Conservation (phyloP, 2,888 invertebrate species). For the Nomada ferruginata region DNA sequence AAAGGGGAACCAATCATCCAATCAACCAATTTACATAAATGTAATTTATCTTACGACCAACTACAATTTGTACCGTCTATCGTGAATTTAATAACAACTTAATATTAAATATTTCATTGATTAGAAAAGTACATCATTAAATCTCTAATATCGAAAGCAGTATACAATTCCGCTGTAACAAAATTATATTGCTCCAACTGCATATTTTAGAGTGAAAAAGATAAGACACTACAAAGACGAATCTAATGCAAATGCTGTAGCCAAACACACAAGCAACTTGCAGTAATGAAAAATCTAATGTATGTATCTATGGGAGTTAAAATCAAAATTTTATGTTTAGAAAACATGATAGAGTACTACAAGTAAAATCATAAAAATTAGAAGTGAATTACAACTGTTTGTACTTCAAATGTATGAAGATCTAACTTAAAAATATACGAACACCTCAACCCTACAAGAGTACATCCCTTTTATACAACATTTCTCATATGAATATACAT, state of each 20-base stretch:
- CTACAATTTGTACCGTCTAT: not conserved
- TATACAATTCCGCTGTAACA: slow-evolving; percentile 2
- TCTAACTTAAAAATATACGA: slow-evolving; percentile 20
- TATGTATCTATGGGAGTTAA: slow-evolving; percentile 33
- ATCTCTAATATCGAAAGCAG: slow-evolving; percentile 23
- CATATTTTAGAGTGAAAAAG: slow-evolving; percentile 42
- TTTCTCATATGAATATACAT: slow-evolving; percentile 15
- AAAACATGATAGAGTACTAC: slow-evolving; percentile 14
- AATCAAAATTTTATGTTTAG: slow-evolving; percentile 26
- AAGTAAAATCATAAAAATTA: slow-evolving; percentile 12
- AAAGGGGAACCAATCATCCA: not conserved
- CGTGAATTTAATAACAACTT: not conserved
- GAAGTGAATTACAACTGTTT: not conserved
- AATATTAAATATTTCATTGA: slow-evolving; percentile 8
- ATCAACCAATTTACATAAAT: not conserved
- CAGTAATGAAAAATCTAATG: slow-evolving; percentile 42
- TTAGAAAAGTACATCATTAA: slow-evolving; percentile 14
- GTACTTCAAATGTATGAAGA: slow-evolving; percentile 2
- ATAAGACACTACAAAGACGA: slow-evolving; percentile 22
- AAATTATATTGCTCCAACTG: slow-evolving; percentile 15
- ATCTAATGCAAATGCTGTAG: slow-evolving; percentile 44
- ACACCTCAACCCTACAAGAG: slow-evolving; percentile 25
- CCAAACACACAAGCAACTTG: slow-evolving; percentile 61
- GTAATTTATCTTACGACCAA: not conserved
- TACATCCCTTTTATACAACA: slow-evolving; percentile 16